phyloP scores from a whole-genome alignment of 2,797 vertebrate genomes.

The Pseudocheirus occidentalis region DNA sequence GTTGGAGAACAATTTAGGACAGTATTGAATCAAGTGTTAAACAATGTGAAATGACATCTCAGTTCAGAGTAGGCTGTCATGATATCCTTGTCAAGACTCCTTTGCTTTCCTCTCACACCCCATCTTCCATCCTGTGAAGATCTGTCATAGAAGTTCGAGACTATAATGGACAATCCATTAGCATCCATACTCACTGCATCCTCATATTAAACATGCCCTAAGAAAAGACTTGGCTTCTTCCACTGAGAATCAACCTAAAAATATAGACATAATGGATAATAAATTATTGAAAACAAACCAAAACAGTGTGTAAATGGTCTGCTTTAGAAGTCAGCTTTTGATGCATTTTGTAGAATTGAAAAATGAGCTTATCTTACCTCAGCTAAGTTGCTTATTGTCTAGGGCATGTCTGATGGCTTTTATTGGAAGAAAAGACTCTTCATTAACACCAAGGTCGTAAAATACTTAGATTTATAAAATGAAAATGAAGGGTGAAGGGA shows the following conservation, averaged over 20 bases:
- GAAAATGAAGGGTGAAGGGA: constrained; percentile 46
- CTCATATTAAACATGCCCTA: constrained; percentile 35
- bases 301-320: constrained; percentile 68
- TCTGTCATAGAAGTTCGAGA: constrained; percentile 49
- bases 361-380: constrained; percentile 64
- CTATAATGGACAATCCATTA: constrained; percentile 53
- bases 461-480: constrained; percentile 51
- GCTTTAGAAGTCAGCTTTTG: constrained; percentile 66
- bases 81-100: neutral
- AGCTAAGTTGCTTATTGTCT: constrained; percentile 31
- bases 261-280: constrained; percentile 67
- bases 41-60: neutral
- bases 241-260: constrained; percentile 66
- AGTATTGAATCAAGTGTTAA: neutral
- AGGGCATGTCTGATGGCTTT: constrained; percentile 63
- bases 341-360: constrained; percentile 68
- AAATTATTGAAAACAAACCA: constrained; percentile 79
- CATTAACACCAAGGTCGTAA: constrained; percentile 59
- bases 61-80: neutral
- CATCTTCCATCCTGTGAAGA: neutral
- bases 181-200: constrained; percentile 24
- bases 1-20: neutral
- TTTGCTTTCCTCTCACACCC: neutral
- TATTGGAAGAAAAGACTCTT: constrained; percentile 67
- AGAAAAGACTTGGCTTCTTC: constrained; percentile 63